Conservation (phyloP, 2,888 invertebrate species). For the Acrobasis suavella region DNA sequence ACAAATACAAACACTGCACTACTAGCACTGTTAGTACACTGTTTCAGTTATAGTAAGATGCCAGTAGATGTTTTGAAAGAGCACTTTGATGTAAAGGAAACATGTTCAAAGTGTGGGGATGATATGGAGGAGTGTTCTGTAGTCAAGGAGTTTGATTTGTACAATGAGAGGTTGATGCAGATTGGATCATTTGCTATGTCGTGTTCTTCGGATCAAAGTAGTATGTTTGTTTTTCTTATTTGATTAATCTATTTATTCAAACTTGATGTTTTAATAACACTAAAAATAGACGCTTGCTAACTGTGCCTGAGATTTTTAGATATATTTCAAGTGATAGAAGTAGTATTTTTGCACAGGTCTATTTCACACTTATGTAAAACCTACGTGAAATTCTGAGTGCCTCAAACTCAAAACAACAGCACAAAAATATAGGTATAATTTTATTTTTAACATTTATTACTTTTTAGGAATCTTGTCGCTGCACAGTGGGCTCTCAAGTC, state of each 20-base stretch:
- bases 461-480: slow-evolving; percentile 82
- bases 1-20: slow-evolving; percentile 85
- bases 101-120: slow-evolving; percentile 35
- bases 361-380: no score
- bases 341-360: no score
- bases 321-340: no score
- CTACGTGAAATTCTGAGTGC: neutral
- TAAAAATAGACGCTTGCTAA: no score
- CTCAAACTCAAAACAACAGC: no score
- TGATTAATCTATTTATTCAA: no score
- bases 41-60: slow-evolving; percentile 57
- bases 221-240: slow-evolving; percentile 45
- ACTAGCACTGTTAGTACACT: slow-evolving; percentile 77
- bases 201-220: slow-evolving; percentile 69
- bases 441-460: no score
- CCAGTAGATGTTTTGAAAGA: slow-evolving; percentile 56
- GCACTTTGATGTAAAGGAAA: slow-evolving; percentile 50
- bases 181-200: slow-evolving; percentile 88
- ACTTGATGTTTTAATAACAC: no score
- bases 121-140: slow-evolving; percentile 69
- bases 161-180: slow-evolving; percentile 86
- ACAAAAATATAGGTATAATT: no score
- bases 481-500: slow-evolving; percentile 84
- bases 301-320: no score
- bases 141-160: slow-evolving; percentile 85